Base-by-base conservation (phyloP, 2,113 vertebrate genomes). In the Myotis lucifugus region DNA sequence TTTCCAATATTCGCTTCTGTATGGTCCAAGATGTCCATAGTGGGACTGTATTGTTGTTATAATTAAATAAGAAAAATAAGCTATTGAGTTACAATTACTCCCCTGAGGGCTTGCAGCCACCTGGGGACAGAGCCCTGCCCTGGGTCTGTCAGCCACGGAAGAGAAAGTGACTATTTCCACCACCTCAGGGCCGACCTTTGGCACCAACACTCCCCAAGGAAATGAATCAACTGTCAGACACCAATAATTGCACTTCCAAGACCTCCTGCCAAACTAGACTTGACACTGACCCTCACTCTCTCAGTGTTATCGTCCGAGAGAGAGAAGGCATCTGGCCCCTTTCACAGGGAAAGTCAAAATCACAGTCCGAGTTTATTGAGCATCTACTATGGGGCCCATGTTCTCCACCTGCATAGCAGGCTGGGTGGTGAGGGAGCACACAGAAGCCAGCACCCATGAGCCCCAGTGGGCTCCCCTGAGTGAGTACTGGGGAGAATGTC, bases 381-480 rank as follows among this genome's bases (percentile, higher is more conserved):
- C 70, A 37, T 19, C 67, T 32, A 1, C 59, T 46, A 48, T 4
- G n/a, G 52, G 56, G 17, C 59, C 21, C 29, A 1, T 7, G 2
- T 40, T 40, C 18, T 54, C 56, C 6, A 3, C 81, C 66, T 27
- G 1, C 2, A 9, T 9, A 8, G 6, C 0, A 2, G n/a, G 3
- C n/a, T 1, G 9, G 6, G 67, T 13, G 34, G 32, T 1, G 3
- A 61, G 29, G 23, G 50, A 0, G 0, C 2, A 5, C 27, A 27
- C 8, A 2, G 91, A 18, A 48, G 34, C 17, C 13, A 21, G 37
- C 46, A 14, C 27, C 69, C 69, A 14, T 13, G 0, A 66, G 34
- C 25, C 42, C 85, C 48, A 3, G 21, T 48, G 19, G n/a, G 17
- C 11, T 70, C 48, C 19, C 81, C 72, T 54, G 56, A 74, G 72